Base-by-base conservation (phyloP, 2,797 vertebrate genomes). In the Amniataba percoides region DNA sequence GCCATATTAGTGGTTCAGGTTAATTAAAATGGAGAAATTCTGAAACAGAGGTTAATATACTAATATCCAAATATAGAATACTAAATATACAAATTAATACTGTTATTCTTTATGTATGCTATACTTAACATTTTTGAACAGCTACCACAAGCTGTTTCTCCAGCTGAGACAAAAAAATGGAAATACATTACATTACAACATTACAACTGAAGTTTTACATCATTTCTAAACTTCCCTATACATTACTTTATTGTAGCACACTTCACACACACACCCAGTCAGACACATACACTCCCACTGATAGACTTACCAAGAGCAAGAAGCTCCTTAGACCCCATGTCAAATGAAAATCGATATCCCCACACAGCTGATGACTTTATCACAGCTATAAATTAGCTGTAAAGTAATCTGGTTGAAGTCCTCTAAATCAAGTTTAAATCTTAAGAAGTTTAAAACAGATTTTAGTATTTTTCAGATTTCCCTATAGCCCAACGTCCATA, bases 291-390 rank as follows among this genome's bases (percentile, higher is more conserved):
- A 49, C 19, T 19, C 9, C 71, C 64, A 73, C 56, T 83, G 25
- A 83, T 42, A 27, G 43, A 93, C 93, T 93, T 65, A 93, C 93
- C 88, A 12, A 93, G 46, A 45, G 85, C 48, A 61, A 93, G 67
- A 8, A 93, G 71, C 43, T 61, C 62, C 64, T 81, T 89, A 15
- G 60, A 19, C 51, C 63, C 78, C 92, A 94, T 94, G 65, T 78
- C 59, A 45, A 71, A 71, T 18, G 48, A 16, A 51, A 48, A 51
- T 13, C 13, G 16, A 14, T 74, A n/a, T 15, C 40, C 7, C 48
- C 70, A 65, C 36, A 64, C 67, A 49, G 63, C 25, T 13, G 61
- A 49, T 18, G 51, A 48, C n/a, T 34, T 67, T 27, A 61, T 31
- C 57, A 67, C 5, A 49, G 15, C 40, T 52, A 3, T 40, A 10